Percentiles rank a stretch among this genome's conserved stretches.
Conservation (phyloP, 2,113 vertebrate species). For the Ammodytes marinus region DNA sequence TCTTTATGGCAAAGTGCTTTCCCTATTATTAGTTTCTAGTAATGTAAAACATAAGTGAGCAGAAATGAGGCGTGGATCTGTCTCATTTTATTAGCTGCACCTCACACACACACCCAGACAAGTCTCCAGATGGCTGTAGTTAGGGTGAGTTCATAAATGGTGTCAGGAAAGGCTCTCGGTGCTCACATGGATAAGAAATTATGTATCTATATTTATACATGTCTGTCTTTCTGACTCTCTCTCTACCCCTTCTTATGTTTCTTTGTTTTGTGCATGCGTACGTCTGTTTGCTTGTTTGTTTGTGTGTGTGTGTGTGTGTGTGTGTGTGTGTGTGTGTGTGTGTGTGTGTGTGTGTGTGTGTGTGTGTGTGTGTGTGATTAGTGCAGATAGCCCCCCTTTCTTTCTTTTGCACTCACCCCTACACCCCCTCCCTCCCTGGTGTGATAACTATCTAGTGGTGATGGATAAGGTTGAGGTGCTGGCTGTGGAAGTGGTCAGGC, state of each 20-base stretch:
- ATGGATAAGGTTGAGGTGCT: slow-evolving; percentile 87
- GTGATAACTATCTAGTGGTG: slow-evolving; percentile 86
- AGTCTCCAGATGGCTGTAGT: slow-evolving; percentile 88
- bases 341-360: slow-evolving; percentile 30
- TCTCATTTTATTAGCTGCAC: slow-evolving; percentile 93
- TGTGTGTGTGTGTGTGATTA: slow-evolving; percentile 56
- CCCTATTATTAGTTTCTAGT: slow-evolving; percentile 96
- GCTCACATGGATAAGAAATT: slow-evolving; percentile 75
- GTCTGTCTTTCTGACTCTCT: slow-evolving; percentile 28
- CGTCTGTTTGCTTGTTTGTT: too few relatives aligned
- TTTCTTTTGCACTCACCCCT: slow-evolving; percentile 43
- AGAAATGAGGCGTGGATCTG: slow-evolving; percentile 94
- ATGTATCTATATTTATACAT: slow-evolving; percentile 70
- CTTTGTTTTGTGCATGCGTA: slow-evolving; percentile 26
- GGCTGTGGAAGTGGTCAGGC: slow-evolving; percentile 84
- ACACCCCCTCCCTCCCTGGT: slow-evolving; percentile 56
- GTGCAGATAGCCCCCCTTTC: slow-evolving; percentile 51
- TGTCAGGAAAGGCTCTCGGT: slow-evolving; percentile 79
- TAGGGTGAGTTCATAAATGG: slow-evolving; percentile 89
- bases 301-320: slow-evolving; percentile 41
- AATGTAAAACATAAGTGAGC: slow-evolving; percentile 98
- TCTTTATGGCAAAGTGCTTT: slow-evolving; percentile 93
- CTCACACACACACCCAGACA: slow-evolving; percentile 31
- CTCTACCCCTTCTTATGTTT: slow-evolving; percentile 15
- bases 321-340: not conserved